Evolutionary conservation across 2,888 invertebrate species (phyloP), one percentile per base, ranked within the genome.

Genomic region (Lithophane ornitopus): DNA sequence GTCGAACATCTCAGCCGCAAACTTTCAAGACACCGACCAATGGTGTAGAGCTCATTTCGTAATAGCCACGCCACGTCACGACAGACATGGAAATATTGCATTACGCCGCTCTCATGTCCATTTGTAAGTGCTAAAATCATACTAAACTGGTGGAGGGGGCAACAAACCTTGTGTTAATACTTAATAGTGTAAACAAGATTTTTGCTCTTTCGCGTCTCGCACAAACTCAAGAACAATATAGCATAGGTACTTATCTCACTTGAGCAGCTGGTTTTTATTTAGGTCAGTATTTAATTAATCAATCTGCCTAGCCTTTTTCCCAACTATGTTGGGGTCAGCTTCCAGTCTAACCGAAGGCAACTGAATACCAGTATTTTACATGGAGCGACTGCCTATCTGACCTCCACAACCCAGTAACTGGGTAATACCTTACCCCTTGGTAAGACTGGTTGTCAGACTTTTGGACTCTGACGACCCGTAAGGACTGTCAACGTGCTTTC

Each of bases 11-110:
- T 87, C 89, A 91, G 88, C 74, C 82, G 88, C 86, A 84, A 81
- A 91, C 93, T 94, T 93, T 94, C 94, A 90, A 93, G 90, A 85
- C 87, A 63, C 70, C 56, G 72, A 77, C 90, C 92, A 90, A 91
- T 91, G 90, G 91, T 89, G 89, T 83, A 79, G 80, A 85, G 89
- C 88, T 90, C 86, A 88, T 93, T 93, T 92, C 92, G 92, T 91
- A 93, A 93, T 85, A 79, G 71, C 81, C 70, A 83, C 89, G 71
- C 81, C 70, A 83, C 89, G 89, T 88, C 89, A 88, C 79, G 59
- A 28, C 76, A 83, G 70, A 44, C 80, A 86, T 87, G 82, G 82
- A 82, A 77, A 78, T 86, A 80, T 84, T 78, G 71, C 70, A 80
- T 78, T 76, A 74, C 67, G 70, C 74, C 39, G 71, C 66, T 76